A percentile compares a stretch with the other conserved stretches of the same genome.
phyloP scores from a whole-genome alignment of 2,888 invertebrate genomes.

The Loripinus fragilis region DNA sequence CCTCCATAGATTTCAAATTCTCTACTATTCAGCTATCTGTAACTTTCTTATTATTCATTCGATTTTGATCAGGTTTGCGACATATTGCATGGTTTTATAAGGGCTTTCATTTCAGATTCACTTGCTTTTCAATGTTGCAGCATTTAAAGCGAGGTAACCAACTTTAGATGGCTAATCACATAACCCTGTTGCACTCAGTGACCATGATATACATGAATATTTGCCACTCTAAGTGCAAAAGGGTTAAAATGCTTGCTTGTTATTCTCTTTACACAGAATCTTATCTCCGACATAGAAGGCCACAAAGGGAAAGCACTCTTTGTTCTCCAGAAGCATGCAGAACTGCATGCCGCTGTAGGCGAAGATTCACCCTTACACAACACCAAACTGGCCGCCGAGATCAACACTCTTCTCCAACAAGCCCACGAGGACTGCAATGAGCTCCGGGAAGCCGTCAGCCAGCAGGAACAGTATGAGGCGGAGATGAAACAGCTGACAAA shows the following conservation, averaged over 20 bases:
- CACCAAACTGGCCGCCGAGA: conserved; percentile 69
- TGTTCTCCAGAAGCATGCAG: conserved; percentile 65
- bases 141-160: too few species aligned
- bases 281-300: conserved; percentile 73
- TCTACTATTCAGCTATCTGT: too few species aligned
- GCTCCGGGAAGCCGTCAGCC: conserved; percentile 66
- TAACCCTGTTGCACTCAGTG: too few species aligned
- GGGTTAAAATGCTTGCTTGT: neutral
- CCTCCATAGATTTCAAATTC: too few species aligned
- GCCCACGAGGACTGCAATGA: conserved; percentile 68
- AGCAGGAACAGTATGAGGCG: conserved; percentile 74
- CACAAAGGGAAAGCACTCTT: conserved; percentile 71
- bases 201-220: too few species aligned
- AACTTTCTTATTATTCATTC: too few species aligned
- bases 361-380: conserved; percentile 55
- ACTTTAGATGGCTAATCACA: too few species aligned
- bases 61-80: too few species aligned
- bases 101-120: too few species aligned
- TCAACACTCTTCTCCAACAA: conserved; percentile 70
- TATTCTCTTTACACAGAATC: conserved; percentile 61
- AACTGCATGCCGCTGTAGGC: conserved; percentile 59
- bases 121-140: too few species aligned
- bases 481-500: conserved; percentile 71
- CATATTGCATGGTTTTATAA: too few species aligned
- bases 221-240: too few species aligned